Percentiles rank a stretch among this genome's conserved stretches.
Evolutionary conservation across 2,888 invertebrate species (phyloP).

Genomic region (Lycaena phlaeas): DNA sequence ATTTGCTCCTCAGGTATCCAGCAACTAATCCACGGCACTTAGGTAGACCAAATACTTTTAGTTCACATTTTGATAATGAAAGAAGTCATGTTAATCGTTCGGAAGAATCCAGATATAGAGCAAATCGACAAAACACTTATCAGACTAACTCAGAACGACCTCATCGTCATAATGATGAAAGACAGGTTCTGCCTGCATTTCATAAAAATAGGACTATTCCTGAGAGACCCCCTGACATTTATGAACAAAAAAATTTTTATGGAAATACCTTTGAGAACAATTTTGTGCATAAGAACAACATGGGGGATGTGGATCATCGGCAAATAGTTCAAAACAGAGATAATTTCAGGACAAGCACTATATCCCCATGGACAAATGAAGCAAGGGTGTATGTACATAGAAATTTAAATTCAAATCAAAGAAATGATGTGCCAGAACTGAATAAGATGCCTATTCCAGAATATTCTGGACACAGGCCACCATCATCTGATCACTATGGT

Average conservation of each 20-base stretch:
- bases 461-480: constrained; percentile 55
- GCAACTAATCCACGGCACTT: constrained; percentile 30
- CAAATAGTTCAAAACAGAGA: constrained; percentile 23
- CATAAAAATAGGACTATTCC: constrained; percentile 27
- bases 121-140: constrained; percentile 25
- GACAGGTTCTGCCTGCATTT: constrained; percentile 25
- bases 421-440: constrained; percentile 25
- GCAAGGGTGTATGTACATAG: constrained; percentile 29
- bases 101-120: constrained; percentile 36
- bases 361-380: constrained; percentile 33
- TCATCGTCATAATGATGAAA: constrained; percentile 21
- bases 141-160: constrained; percentile 28
- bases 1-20: constrained; percentile 40
- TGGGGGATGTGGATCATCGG: constrained; percentile 54
- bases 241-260: constrained; percentile 25
- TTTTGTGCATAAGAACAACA: constrained; percentile 34
- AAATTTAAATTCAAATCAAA: constrained; percentile 28
- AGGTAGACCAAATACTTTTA: constrained; percentile 29
- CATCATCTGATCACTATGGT: constrained; percentile 59
- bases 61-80: constrained; percentile 24
- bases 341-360: constrained; percentile 21
- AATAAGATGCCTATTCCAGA: constrained; percentile 32
- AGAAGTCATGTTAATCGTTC: constrained; percentile 25
- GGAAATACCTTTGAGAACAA: constrained; percentile 24
- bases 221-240: constrained; percentile 22